Percentiles rank a stretch among this genome's conserved stretches.
These are phyloP conservation scores for Eustalomyia histrio DNA, from an alignment of 2,888 invertebrate species.

Conservation along the genomic window DNA sequence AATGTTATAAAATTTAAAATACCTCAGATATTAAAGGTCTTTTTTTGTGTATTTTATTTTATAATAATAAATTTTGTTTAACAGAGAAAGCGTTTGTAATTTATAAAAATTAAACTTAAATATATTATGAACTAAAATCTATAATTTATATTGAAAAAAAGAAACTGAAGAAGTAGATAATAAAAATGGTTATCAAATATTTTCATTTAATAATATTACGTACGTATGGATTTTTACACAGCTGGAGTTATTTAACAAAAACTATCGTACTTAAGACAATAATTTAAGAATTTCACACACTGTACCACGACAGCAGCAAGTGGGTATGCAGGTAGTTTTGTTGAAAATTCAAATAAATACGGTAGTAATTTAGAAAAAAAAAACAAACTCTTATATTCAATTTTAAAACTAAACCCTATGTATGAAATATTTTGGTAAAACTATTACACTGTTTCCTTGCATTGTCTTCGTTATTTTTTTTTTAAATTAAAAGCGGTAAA, in stretches of 20 bases:
- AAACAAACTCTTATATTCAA: not conserved
- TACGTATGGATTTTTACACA: constrained; percentile 29
- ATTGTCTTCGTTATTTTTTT: not conserved
- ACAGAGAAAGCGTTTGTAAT: constrained; percentile 59
- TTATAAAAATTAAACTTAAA: constrained; percentile 34
- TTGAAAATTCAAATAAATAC: not conserved
- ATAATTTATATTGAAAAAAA: not conserved
- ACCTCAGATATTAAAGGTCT: not conserved
- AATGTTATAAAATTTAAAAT: constrained; percentile 27
- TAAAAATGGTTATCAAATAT: constrained; percentile 13
- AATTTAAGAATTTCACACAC: constrained; percentile 32
- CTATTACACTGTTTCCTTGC: not conserved
- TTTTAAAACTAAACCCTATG: not conserved
- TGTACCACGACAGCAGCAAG: constrained; percentile 15
- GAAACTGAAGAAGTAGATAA: not conserved
- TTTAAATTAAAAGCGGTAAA: constrained; percentile 43
- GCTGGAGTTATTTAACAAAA: constrained; percentile 41
- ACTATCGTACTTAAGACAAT: not conserved
- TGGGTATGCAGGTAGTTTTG: constrained; percentile 6
- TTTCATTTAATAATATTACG: constrained; percentile 18
- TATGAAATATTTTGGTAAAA: not conserved
- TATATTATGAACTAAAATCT: constrained; percentile 4
- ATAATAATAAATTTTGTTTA: constrained; percentile 1
- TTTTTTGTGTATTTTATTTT: not conserved
- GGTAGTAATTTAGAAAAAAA: not conserved